phyloP scores from a whole-genome alignment of 2,797 vertebrate species.

The Mormyrops attenuatus region DNA sequence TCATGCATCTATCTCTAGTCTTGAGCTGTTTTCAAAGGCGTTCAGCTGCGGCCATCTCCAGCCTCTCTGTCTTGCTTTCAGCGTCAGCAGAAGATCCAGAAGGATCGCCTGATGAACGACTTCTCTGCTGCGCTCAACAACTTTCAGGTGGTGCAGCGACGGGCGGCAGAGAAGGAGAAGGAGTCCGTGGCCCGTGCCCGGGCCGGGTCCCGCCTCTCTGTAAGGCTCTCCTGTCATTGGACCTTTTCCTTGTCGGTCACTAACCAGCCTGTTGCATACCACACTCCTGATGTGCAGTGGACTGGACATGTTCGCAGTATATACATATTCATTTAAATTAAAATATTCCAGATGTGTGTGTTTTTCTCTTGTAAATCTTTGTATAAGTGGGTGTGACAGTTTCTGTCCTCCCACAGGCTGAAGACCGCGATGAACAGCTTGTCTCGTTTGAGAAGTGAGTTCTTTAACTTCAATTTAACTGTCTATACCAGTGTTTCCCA shows the following conservation, averaged over 20 bases:
- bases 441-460: slow-evolving; percentile 85
- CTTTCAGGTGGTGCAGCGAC: slow-evolving; percentile 86
- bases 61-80: slow-evolving; percentile 40
- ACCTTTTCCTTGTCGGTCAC: background rate
- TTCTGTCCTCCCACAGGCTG: slow-evolving; percentile 56
- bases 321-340: background rate
- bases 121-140: slow-evolving; percentile 91
- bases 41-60: background rate
- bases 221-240: slow-evolving; percentile 31
- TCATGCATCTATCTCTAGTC: background rate
- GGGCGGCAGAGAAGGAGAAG: slow-evolving; percentile 85
- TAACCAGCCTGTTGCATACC: background rate
- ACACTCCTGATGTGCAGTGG: background rate
- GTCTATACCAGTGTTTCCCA: background rate
- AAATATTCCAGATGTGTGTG: background rate
- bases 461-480: background rate
- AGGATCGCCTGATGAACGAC: slow-evolving; percentile 93
- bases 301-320: background rate
- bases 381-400: slow-evolving; percentile 3
- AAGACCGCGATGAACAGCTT: slow-evolving; percentile 77
- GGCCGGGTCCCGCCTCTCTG: slow-evolving; percentile 75
- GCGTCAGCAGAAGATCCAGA: slow-evolving; percentile 93
- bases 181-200: slow-evolving; percentile 82
- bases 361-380: background rate
- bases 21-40: background rate